Base-by-base conservation (phyloP, 92 coral and sea anemone species). In the Virgularia gustaviana region DNA sequence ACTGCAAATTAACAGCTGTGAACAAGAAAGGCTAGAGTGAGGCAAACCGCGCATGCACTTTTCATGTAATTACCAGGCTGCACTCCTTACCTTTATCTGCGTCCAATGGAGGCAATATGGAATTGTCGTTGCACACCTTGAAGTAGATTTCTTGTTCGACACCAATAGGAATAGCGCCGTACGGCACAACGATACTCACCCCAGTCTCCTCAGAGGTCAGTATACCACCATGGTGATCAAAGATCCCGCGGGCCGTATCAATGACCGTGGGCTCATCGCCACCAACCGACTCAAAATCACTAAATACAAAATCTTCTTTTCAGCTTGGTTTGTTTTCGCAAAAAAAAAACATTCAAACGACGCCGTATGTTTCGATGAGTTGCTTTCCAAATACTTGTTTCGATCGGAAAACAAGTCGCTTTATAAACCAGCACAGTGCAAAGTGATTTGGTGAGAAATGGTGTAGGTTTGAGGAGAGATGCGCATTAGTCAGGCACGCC, bases 161-260 rank as follows among this genome's bases (percentile, higher is more conserved):
- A 29, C 94, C 94, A 36, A 71, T 31, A 29, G 96, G 96, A 55
- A 94, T 94, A 29, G 99, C 99, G 23, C 99, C 99, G 49, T 85
- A 87, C 22, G 99, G 99, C 42, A 94, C 88, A 55, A 78, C 83
- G 66, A 94, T 94, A 75, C 99, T 94, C 73, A 94, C 99, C 51
- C 99, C 99, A 9, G 99, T 84, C 70, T 89, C 96, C 19, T 90
- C 87, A 16, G 99, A 89, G 9, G 96, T 84, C 43, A 94, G 78
- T 73, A 80, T 86, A 53, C 99, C 99, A 37, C 99, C 99, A 78
- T 88, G 85, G 55, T 84, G 83, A 31, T 91, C 87, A 70, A 94
- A 94, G 61, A 82, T 83, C 34, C 99, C 99, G 63, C 99, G 94
- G n/a, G 99, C 99, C 28, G 99, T 94, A 59, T 96, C 99, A 4